Evolutionary conservation across 1,140 invertebrate species (phyloP).

Genomic region (Rhopalosiphum padi): DNA sequence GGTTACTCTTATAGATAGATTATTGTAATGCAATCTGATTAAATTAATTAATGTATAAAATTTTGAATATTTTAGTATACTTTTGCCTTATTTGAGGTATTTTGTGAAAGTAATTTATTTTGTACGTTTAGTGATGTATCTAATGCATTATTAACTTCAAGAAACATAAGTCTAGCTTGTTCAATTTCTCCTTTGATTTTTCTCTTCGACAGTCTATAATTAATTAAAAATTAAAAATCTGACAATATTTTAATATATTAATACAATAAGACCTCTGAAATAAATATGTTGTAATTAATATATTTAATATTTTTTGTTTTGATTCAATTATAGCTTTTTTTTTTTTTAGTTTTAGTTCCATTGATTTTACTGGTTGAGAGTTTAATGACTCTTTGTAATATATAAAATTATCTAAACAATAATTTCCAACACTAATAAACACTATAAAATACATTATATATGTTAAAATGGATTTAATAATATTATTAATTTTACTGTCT

Average conservation of each 20-base stretch:
- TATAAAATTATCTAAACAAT: background rate
- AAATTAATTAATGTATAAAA: background rate
- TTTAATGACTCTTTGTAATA: background rate
- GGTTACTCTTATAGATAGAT: background rate
- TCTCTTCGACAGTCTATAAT: background rate
- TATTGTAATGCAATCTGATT: background rate
- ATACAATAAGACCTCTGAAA: background rate
- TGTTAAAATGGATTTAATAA: too few species aligned
- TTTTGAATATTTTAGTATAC: background rate
- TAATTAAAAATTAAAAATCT: background rate
- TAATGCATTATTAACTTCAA: background rate
- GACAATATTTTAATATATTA: background rate
- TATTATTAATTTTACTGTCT: slow-evolving; percentile 6
- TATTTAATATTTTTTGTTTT: slow-evolving; percentile 27
- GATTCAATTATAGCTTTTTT: background rate
- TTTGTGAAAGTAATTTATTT: background rate
- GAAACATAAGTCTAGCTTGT: background rate
- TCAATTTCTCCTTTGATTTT: slow-evolving; percentile 27
- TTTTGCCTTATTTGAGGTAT: background rate
- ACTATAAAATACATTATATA: background rate
- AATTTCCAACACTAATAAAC: background rate
- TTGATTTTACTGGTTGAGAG: background rate
- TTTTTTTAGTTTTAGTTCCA: background rate
- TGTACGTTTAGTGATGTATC: background rate
- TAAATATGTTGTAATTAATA: background rate